A percentile compares a stretch with the other conserved stretches of the same genome.
phyloP scores from a whole-genome alignment of 2,113 vertebrate species.

The Saccopteryx leptura region DNA sequence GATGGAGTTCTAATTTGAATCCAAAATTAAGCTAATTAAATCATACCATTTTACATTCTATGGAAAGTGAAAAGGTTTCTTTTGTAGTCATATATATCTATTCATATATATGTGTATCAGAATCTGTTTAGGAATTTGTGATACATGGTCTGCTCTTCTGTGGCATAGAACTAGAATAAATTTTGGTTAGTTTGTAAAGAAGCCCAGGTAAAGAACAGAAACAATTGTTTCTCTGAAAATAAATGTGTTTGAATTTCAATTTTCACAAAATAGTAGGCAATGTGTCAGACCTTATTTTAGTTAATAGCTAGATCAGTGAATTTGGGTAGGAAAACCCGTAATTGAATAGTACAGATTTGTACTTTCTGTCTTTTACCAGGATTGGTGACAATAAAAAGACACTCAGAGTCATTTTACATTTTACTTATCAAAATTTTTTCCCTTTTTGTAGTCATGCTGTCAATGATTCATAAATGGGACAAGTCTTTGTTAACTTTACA shows the following conservation, averaged over 20 bases:
- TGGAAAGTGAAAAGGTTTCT: not conserved
- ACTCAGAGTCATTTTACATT: not conserved
- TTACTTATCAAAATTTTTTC: conserved; percentile 2
- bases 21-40: not conserved
- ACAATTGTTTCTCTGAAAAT: not conserved
- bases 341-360: not conserved
- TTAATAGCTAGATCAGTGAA: not conserved
- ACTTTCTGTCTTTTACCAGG: not conserved
- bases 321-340: not conserved
- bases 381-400: not conserved
- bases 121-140: not conserved
- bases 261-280: not conserved
- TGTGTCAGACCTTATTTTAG: not conserved
- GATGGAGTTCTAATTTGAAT: not conserved
- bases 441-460: not conserved
- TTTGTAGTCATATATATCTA: not conserved
- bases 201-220: not conserved
- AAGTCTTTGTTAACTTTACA: not conserved
- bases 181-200: conserved; percentile 42
- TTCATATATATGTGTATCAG: not conserved
- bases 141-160: not conserved
- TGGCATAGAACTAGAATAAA: not conserved
- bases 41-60: not conserved
- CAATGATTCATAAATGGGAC: not conserved
- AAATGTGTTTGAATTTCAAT: not conserved